Evolutionary conservation across 2,888 invertebrate genomes (phyloP), one percentile per base, ranked within the genome.

Genomic region (Thysanoteuthis rhombus): DNA sequence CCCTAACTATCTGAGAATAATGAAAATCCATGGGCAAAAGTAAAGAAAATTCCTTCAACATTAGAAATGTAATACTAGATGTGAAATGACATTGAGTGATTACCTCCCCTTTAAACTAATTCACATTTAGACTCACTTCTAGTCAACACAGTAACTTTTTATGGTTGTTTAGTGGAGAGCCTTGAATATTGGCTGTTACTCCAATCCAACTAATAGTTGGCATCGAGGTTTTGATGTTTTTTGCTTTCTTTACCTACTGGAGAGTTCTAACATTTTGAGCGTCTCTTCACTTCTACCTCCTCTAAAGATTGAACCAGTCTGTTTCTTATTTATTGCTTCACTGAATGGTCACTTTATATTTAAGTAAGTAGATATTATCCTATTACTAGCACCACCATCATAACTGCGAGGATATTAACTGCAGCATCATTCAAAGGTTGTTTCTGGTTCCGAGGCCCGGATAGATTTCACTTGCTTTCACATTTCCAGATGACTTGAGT

Each of bases 261-360:
- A 8, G 75, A 58, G 32, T 32, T 75, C 8, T 10, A 32, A 8
- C n/a, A n/a, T 75, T 75, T 75, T n/a, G n/a, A 75, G 12, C n/a
- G 8, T 6, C 8, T n/a, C n/a, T 75, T n/a, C 8, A 32, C n/a
- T n/a, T 32, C n/a, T n/a, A n/a, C 75, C 75, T 75, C n/a, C 10
- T 12, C 32, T n/a, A 75, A 75, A 75, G 75, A 75, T 75, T 75
- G n/a, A 75, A 32, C 75, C 75, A 75, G 32, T 75, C 75, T 75
- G 75, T 75, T 75, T 75, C 75, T 75, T 32, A 75, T 75, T 75
- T 75, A 75, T 75, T 75, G 75, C 75, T 75, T 75, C 75, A 75
- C 75, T 75, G 75, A 75, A 75, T 75, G 75, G 75, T 75, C 75
- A 75, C 75, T 75, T 75, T 75, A 75, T 75, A 75, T 75, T 75